These are phyloP conservation scores for Triplophysa siluroides DNA, from an alignment of 2,113 vertebrate genomes.

Conservation along the genomic window DNA sequence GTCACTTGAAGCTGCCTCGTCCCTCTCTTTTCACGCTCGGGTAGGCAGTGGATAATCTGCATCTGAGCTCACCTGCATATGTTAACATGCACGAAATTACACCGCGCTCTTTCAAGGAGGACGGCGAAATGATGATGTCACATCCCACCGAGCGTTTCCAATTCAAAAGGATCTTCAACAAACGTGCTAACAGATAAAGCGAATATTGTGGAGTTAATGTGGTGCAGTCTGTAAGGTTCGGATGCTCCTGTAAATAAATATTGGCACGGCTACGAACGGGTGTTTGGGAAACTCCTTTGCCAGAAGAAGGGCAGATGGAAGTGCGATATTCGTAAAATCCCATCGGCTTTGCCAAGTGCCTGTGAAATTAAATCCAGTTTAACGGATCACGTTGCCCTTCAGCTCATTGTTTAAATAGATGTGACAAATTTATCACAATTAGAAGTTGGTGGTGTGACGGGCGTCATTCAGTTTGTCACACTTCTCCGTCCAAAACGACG, in stretches of 20 bases:
- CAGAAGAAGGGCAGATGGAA: constrained; percentile 8
- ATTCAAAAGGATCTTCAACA: background rate
- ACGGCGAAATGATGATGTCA: constrained; percentile 43
- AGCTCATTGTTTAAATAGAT: constrained; percentile 27
- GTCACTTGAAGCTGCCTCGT: constrained; percentile 35
- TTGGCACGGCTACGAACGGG: constrained; percentile 14
- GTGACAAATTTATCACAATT: constrained; percentile 37
- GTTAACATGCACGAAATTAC: constrained; percentile 49
- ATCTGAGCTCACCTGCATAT: constrained; percentile 46
- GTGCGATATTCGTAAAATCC: constrained; percentile 22
- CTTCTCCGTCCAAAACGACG: constrained; percentile 8
- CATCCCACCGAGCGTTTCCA: background rate
- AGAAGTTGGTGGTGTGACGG: constrained; percentile 15
- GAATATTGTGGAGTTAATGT: constrained; percentile 23
- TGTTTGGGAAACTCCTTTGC: constrained; percentile 25
- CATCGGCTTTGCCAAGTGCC: constrained; percentile 19
- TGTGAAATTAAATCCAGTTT: constrained; percentile 39
- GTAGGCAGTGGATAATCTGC: constrained; percentile 40
- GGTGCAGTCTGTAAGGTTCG: constrained; percentile 21
- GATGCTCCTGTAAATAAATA: constrained; percentile 25
- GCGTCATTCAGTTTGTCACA: constrained; percentile 19
- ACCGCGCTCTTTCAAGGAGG: constrained; percentile 47
- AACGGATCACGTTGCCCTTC: constrained; percentile 28
- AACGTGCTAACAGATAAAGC: constrained; percentile 18
- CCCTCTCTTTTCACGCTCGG: constrained; percentile 21